A percentile compares a stretch with the other conserved stretches of the same genome.
Conservation (phyloP, 2,797 vertebrate species). For the Novumbra hubbsi region DNA sequence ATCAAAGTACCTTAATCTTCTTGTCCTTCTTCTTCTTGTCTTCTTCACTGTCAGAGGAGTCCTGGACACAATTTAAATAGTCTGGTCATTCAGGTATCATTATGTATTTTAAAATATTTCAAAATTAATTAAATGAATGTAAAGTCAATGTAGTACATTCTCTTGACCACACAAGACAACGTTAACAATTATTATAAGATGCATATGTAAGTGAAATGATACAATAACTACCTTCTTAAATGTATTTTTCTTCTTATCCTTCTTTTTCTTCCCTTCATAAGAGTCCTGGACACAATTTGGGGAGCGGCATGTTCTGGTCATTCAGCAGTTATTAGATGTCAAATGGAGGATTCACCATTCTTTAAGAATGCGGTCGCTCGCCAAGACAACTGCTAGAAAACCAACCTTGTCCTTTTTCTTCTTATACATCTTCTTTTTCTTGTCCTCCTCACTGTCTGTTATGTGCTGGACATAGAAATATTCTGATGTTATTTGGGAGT, state of each 20-base stretch:
- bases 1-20: no score
- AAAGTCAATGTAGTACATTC: no score
- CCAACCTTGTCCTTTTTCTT: background rate
- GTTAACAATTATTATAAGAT: no score
- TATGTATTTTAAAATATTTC: no score
- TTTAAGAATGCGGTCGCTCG: background rate
- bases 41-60: no score
- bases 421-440: slow-evolving; percentile 16
- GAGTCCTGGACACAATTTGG: slow-evolving; percentile 10
- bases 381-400: background rate
- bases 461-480: slow-evolving; percentile 1
- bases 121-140: no score
- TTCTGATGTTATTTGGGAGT: no score
- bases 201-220: no score
- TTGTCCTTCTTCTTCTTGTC: no score
- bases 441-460: slow-evolving; percentile 18
- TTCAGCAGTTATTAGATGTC: background rate
- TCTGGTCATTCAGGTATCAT: no score
- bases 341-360: background rate
- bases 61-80: no score
- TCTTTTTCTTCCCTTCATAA: slow-evolving; percentile 21
- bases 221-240: background rate
- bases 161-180: no score
- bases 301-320: background rate
- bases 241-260: slow-evolving; percentile 10